phyloP scores from a whole-genome alignment of 1,140 invertebrate species.

The Lamellibrachia luymesi region DNA sequence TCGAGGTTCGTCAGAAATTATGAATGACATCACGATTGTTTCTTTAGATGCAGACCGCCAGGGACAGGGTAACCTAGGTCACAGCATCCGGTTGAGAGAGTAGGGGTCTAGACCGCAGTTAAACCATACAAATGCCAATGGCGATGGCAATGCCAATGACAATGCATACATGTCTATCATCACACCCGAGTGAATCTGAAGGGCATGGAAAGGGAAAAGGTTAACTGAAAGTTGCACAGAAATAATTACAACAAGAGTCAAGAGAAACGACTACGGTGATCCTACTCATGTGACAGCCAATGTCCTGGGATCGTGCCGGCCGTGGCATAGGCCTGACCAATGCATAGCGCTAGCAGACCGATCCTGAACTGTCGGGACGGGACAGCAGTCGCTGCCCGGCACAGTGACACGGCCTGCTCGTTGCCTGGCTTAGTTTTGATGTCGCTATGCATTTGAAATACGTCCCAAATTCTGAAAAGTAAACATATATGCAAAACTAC shows the following conservation, averaged over 20 bases:
- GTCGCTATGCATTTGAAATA: not conserved
- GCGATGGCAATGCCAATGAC: too few relatives aligned
- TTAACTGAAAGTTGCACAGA: not conserved
- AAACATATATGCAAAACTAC: not conserved
- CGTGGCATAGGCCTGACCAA: not conserved
- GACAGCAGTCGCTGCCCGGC: not conserved
- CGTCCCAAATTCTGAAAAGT: not conserved
- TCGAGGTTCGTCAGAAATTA: too few relatives aligned
- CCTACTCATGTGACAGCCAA: not conserved
- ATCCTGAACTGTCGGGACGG: not conserved
- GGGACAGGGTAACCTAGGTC: too few relatives aligned
- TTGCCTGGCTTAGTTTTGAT: not conserved
- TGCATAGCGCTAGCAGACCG: not conserved
- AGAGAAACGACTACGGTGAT: not conserved
- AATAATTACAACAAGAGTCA: not conserved
- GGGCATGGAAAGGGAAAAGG: not conserved
- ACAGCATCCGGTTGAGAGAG: too few relatives aligned
- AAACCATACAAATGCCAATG: too few relatives aligned
- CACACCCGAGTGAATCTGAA: not conserved
- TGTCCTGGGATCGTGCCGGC: too few relatives aligned
- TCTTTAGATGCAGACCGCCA: too few relatives aligned
- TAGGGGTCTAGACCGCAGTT: too few relatives aligned
- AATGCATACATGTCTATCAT: not conserved
- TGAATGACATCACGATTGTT: too few relatives aligned
- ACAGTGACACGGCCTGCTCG: not conserved